A percentile compares a stretch with the other conserved stretches of the same genome.
Evolutionary conservation across 1,140 invertebrate species (phyloP).

Genomic region (Calephelis virginiensis): DNA sequence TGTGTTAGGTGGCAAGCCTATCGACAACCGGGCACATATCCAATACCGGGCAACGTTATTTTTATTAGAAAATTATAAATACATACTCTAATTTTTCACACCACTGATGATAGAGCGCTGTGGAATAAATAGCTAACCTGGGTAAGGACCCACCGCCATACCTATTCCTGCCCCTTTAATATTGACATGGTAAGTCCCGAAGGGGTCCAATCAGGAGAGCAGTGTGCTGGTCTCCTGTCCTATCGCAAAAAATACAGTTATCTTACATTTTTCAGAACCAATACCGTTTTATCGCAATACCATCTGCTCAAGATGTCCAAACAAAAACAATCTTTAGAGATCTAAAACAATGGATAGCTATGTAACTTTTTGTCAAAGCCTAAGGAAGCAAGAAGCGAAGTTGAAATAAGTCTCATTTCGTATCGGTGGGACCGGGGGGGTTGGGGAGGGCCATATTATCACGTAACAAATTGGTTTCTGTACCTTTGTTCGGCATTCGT

Average conservation of each 20-base stretch:
- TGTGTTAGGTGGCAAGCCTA: too few species aligned
- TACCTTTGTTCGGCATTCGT: constrained; percentile 69
- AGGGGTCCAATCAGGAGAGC: too few species aligned
- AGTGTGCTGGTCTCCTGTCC: too few species aligned
- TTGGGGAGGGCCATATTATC: constrained; percentile 62
- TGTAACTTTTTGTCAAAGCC: constrained; percentile 25
- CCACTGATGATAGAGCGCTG: too few species aligned
- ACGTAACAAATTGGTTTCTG: constrained; percentile 77
- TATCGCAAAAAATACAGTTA: not conserved
- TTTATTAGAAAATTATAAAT: too few species aligned
- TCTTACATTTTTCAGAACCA: not conserved
- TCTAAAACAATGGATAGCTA: constrained; percentile 30
- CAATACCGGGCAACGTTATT: too few species aligned
- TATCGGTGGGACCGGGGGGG: constrained; percentile 32
- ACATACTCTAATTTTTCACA: too few species aligned
- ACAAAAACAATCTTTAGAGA: constrained; percentile 12
- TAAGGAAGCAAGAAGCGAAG: constrained; percentile 31
- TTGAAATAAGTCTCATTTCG: constrained; percentile 58
- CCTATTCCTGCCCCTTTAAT: too few species aligned
- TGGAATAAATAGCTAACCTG: too few species aligned
- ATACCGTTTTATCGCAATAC: constrained; percentile 5
- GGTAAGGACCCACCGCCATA: too few species aligned
- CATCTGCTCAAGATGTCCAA: constrained; percentile 7
- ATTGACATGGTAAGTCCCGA: too few species aligned
- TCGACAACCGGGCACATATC: too few species aligned